Conservation (phyloP, 2,113 vertebrate species). For the Vombatus ursinus region DNA sequence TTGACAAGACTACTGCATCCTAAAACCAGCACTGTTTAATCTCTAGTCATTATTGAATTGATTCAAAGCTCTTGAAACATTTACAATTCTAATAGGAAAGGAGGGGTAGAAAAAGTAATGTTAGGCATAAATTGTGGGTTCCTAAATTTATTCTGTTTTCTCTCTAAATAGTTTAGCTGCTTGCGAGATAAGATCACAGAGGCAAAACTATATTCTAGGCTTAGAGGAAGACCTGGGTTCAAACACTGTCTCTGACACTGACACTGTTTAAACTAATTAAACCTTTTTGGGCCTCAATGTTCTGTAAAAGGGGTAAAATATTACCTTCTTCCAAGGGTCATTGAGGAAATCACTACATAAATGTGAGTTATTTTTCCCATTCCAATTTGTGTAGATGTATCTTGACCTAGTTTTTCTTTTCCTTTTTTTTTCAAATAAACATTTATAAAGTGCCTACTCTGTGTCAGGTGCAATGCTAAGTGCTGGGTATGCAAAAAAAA, state of each 20-base stretch:
- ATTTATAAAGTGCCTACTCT: not conserved
- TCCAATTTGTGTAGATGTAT: not conserved
- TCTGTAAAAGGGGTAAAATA: not conserved
- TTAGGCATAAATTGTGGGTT: not conserved
- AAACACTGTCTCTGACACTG: not conserved
- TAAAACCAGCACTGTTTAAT: not conserved
- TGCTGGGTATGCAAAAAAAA: not conserved
- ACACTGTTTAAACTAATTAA: not conserved
- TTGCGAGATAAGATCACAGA: constrained; percentile 18
- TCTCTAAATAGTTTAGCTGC: not conserved
- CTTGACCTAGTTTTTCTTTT: not conserved
- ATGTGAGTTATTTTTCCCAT: not conserved
- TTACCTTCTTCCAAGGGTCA: not conserved
- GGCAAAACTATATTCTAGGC: not conserved
- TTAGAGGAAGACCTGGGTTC: not conserved
- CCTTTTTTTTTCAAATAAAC: not conserved
- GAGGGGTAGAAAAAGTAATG: not conserved
- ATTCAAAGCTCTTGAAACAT: not conserved
- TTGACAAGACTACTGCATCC: constrained; percentile 47
- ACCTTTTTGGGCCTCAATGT: not conserved
- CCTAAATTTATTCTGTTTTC: not conserved
- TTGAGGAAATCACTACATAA: not conserved
- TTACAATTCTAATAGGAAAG: not conserved
- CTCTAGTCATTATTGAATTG: constrained; percentile 12
- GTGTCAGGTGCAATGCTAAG: not conserved